Evolutionary conservation across 2,888 invertebrate species (phyloP).

Genomic region (Portevinia maculata): DNA sequence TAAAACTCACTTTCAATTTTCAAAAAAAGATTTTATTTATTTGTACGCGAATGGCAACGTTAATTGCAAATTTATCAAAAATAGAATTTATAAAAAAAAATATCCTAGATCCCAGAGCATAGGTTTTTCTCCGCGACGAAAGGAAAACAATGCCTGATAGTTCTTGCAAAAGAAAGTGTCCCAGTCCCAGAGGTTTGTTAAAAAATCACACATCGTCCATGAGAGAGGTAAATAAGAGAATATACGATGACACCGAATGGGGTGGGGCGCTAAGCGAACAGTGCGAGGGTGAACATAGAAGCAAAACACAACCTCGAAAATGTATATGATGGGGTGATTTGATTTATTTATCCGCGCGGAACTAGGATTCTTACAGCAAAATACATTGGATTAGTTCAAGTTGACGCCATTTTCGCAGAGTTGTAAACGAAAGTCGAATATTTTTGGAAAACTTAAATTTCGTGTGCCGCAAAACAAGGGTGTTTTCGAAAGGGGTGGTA

Average conservation of each 20-base stretch:
- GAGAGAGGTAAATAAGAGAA: slow-evolving; percentile 2
- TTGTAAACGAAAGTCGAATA: slow-evolving; percentile 31
- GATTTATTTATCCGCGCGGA: slow-evolving; percentile 70
- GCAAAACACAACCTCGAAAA: slow-evolving; percentile 38
- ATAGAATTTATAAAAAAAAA: too few relatives aligned
- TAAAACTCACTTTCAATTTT: too few relatives aligned
- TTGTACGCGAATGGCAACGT: too few relatives aligned
- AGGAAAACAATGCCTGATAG: too few relatives aligned
- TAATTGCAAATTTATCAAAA: too few relatives aligned
- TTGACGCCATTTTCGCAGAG: slow-evolving; percentile 69
- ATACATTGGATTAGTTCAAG: slow-evolving; percentile 70
- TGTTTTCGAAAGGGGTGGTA: slow-evolving; percentile 20
- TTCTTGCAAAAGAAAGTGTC: too few relatives aligned
- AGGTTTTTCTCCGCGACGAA: too few relatives aligned
- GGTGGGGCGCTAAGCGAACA: slow-evolving; percentile 37
- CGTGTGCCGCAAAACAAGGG: background rate
- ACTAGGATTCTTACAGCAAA: slow-evolving; percentile 36
- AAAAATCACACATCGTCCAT: slow-evolving; percentile 64
- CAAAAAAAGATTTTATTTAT: too few relatives aligned
- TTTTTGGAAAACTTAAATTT: slow-evolving; percentile 55
- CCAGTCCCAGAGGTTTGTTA: slow-evolving; percentile 55
- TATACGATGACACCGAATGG: slow-evolving; percentile 34
- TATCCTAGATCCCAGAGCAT: too few relatives aligned
- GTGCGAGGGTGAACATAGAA: slow-evolving; percentile 58
- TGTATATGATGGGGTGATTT: slow-evolving; percentile 62